A percentile compares a stretch with the other conserved stretches of the same genome.
Evolutionary conservation across 2,797 vertebrate species (phyloP).

Genomic region (Xenopus petersii): DNA sequence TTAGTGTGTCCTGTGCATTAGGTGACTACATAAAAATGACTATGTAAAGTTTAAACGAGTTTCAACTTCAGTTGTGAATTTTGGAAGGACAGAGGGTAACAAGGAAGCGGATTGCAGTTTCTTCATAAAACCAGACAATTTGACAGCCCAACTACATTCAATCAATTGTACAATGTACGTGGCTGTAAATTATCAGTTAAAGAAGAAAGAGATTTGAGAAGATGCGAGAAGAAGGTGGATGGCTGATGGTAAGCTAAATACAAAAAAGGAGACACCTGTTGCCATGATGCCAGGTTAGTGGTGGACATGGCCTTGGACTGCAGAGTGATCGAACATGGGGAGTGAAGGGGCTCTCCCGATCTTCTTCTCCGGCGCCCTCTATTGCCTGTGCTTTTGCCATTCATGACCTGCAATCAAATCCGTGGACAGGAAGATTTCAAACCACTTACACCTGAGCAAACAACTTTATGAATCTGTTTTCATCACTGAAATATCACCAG

Average conservation of each 20-base stretch:
- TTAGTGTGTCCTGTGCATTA: no score
- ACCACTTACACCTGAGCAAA: constrained; percentile 21
- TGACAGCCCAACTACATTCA: no score
- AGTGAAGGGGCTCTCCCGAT: constrained; percentile 57
- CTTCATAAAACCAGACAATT: no score
- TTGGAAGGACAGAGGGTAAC: no score
- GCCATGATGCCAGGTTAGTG: constrained; percentile 58
- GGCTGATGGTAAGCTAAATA: constrained; percentile 21
- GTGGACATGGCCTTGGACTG: constrained; percentile 56
- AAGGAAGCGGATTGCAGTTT: no score
- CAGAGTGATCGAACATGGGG: constrained; percentile 54
- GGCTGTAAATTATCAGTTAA: neutral
- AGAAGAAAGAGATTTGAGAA: constrained; percentile 10
- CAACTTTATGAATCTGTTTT: neutral
- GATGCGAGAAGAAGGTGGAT: constrained; percentile 26
- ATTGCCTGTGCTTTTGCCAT: constrained; percentile 57
- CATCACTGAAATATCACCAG: neutral
- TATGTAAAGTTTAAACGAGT: no score
- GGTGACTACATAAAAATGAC: no score
- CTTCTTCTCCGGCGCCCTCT: constrained; percentile 54
- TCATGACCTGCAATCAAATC: constrained; percentile 62
- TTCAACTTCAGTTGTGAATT: no score
- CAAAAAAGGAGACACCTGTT: constrained; percentile 53
- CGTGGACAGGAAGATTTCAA: constrained; percentile 43
- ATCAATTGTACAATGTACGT: no score